Base-by-base conservation (phyloP, 2,113 vertebrate species). In the Alosa alosa region DNA sequence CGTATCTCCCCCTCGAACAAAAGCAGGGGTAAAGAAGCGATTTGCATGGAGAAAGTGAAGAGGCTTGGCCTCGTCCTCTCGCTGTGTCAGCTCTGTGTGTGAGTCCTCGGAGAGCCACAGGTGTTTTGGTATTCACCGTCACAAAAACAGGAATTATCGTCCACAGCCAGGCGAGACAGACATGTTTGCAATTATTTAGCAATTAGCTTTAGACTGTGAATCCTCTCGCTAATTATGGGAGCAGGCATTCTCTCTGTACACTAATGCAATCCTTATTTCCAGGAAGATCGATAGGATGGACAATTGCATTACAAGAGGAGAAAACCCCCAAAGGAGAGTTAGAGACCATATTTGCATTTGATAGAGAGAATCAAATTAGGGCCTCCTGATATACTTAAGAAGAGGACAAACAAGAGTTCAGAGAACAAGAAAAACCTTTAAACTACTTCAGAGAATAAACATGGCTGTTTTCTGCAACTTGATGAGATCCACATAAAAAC, bases 251-350 rank as follows among this genome's bases (percentile, higher is more conserved):
- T 85, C 64, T 82, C 85, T n/a, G 78, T 75, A 86, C 83, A 90
- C 87, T 81, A 45, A 39, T 78, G 84, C 68, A 72, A 88, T 88
- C 88, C 90, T 55, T 92, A 1, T 87, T 92, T 92, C 50, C 49
- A 94, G 94, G 91, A 89, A 89, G 91, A 88, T 91, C 85, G 57
- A 81, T 60, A 10, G 87, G 60, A 18, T 25, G 86, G 83, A 60
- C 44, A 36, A 84, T 90, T 85, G 87, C 68, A 85, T 84, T 72
- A 83, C 45, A n/a, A 47, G 41, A 85, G 36, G 60, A 86, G 25
- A 47, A 78, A 47, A 47, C 49, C n/a, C n/a, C 6, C 44, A 68
- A 31, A 84, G 68, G 83, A 83, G 84, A 82, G 82, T 86, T 50
- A 81, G 39, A 44, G 68, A 68, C 85, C 68, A 78, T 75, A 45